Conservation (phyloP, 2,113 vertebrate genomes). For the Galeopterus variegatus region DNA sequence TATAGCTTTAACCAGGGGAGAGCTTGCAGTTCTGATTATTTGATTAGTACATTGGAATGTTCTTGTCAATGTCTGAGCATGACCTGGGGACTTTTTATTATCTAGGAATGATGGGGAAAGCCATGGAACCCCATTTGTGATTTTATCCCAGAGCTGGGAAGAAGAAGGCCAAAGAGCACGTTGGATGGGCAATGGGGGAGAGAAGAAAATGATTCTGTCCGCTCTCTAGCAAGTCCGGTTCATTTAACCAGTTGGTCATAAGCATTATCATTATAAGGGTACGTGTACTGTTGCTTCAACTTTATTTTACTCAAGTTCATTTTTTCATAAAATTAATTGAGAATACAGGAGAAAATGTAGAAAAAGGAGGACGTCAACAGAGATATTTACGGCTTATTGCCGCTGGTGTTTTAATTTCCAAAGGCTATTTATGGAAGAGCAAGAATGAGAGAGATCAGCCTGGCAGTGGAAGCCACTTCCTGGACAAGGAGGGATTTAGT, state of each 20-base stretch:
- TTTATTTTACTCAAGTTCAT: background rate
- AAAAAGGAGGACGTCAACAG: slow-evolving; percentile 12
- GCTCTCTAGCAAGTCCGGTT: background rate
- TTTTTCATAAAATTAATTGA: slow-evolving; percentile 4
- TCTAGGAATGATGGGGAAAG: background rate
- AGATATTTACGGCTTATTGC: background rate
- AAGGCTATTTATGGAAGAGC: background rate
- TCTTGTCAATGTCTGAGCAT: background rate
- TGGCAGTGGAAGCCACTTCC: background rate
- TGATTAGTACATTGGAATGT: background rate
- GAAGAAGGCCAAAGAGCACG: background rate
- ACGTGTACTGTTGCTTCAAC: background rate
- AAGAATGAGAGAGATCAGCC: background rate
- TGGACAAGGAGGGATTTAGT: background rate
- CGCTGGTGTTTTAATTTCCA: background rate
- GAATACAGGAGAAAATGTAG: background rate
- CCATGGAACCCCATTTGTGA: background rate
- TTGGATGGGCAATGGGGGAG: background rate
- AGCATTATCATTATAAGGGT: background rate
- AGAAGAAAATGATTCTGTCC: background rate
- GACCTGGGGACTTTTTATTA: background rate
- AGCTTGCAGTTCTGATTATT: background rate
- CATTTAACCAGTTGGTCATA: background rate
- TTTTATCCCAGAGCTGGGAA: background rate
- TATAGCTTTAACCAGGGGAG: background rate